These are phyloP conservation scores for Idaea dimidiata DNA, from an alignment of 2,888 invertebrate species.

Conservation along the genomic window DNA sequence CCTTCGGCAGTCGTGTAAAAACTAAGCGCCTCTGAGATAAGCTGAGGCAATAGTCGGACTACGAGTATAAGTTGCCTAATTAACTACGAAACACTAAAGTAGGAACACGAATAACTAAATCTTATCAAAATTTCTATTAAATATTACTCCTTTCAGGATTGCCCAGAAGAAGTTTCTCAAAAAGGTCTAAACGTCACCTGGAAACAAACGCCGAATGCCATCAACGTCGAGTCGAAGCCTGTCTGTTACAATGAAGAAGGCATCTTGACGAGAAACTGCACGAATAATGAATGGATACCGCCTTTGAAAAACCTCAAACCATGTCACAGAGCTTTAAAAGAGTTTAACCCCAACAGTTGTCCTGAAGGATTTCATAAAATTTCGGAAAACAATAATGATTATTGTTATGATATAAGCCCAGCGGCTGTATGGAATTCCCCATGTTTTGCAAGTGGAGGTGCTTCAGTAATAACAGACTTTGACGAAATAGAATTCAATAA, in stretches of 20 bases:
- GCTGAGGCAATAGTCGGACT: no score
- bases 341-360: conserved; percentile 50
- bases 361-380: conserved; percentile 59
- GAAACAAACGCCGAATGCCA: conserved; percentile 45
- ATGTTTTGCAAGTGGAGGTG: conserved; percentile 64
- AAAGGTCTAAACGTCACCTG: conserved; percentile 56
- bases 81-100: neutral
- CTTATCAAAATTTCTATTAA: neutral
- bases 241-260: conserved; percentile 50
- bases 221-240: conserved; percentile 54
- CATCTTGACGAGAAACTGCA: conserved; percentile 57
- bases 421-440: conserved; percentile 58
- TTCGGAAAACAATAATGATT: conserved; percentile 48
- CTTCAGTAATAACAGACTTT: conserved; percentile 62
- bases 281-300: conserved; percentile 54
- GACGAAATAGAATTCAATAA: conserved; percentile 43
- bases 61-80: neutral
- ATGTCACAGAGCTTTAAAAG: conserved; percentile 48
- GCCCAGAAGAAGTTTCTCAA: conserved; percentile 53
- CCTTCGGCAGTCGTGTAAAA: no score
- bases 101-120: neutral
- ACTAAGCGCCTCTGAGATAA: no score
- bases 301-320: conserved; percentile 41
- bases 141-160: conserved; percentile 44
- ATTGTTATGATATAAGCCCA: conserved; percentile 57